Base-by-base conservation (phyloP, 2,888 invertebrate species). In the Hydrotaea diabolus region DNA sequence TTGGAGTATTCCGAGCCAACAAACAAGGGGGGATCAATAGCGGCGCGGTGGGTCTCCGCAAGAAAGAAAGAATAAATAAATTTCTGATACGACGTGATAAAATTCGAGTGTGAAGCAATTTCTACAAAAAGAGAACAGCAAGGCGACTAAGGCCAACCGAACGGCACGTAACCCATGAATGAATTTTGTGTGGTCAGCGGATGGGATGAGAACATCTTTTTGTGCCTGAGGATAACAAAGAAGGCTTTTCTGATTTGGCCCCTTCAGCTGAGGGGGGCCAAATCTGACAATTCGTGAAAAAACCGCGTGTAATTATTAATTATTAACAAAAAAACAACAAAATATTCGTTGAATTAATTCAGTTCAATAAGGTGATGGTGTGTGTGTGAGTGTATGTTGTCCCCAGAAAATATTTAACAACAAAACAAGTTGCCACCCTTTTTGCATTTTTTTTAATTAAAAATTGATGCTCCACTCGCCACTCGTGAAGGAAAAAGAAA, bases 261-360 rank as follows among this genome's bases (percentile, higher is more conserved):
- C 85, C 86, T 72, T 77, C 46, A 31, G 23, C 39, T 1, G 5
- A 84, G 83, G 86, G 80, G 80, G 85, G 79, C 85, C 77, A 85
- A 66, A 74, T 75, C 75, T 26, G 36, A 57, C 43, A 64, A 62
- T 62, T 62, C 62, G 15, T 11, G 13, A 75, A 71, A 55, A 55
- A 77, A 82, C 73, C 82, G 82, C 83, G 77, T 84, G 84, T 77
- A 81, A 80, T 71, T 62, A n/a, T 59, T 36, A 39, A 36, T 36
- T 5, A 36, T n/a, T 36, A 9, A 39, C 3, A 39, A 39, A 8
- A 11, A 9, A 11, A 39, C 39, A 8, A 39, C 39, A 8, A 39
- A 31, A 39, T 39, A 39, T 39, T 39, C 1, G 39, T 31, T 39
- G 13, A 39, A 39, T 39, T 8, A 39, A 39, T 39, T n/a, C n/a